Evolutionary conservation across 2,888 invertebrate species (phyloP).

Genomic region (Ariolimax columbianus): DNA sequence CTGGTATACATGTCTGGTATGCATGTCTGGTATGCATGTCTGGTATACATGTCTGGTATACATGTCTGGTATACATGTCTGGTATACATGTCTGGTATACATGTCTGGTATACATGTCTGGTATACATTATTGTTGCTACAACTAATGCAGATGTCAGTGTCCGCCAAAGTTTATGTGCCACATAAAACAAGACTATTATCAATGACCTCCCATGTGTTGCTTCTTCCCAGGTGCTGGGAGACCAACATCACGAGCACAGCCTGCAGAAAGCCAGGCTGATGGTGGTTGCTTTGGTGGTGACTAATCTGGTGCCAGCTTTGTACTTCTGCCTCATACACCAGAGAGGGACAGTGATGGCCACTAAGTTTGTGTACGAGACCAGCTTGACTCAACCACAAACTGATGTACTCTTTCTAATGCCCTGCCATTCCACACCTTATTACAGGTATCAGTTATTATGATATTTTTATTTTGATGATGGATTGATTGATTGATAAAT

Average conservation of each 20-base stretch:
- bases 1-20: too few relatives aligned
- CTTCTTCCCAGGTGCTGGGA: conserved; percentile 21
- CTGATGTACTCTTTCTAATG: conserved; percentile 87
- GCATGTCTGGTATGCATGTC: too few relatives aligned
- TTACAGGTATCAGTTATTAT: conserved; percentile 87
- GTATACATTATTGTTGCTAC: too few relatives aligned
- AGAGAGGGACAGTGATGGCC: conserved; percentile 87
- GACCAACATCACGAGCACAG: conserved; percentile 37
- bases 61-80: too few relatives aligned
- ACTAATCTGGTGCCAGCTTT: conserved; percentile 80
- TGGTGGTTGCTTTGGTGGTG: conserved; percentile 68
- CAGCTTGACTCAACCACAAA: conserved; percentile 65
- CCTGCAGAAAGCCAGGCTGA: conserved; percentile 64
- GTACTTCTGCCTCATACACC: conserved; percentile 89
- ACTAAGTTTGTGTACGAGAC: conserved; percentile 84
- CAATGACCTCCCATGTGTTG: neutral
- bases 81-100: too few relatives aligned
- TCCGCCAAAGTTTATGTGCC: neutral
- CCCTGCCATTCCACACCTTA: conserved; percentile 96
- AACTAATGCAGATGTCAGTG: too few relatives aligned
- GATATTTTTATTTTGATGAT: neutral
- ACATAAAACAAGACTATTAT: neutral
- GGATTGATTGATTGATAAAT: too few relatives aligned
- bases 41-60: too few relatives aligned
- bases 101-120: too few relatives aligned